Conservation (phyloP, 2,888 invertebrate species). For the Hetaerina titia region DNA sequence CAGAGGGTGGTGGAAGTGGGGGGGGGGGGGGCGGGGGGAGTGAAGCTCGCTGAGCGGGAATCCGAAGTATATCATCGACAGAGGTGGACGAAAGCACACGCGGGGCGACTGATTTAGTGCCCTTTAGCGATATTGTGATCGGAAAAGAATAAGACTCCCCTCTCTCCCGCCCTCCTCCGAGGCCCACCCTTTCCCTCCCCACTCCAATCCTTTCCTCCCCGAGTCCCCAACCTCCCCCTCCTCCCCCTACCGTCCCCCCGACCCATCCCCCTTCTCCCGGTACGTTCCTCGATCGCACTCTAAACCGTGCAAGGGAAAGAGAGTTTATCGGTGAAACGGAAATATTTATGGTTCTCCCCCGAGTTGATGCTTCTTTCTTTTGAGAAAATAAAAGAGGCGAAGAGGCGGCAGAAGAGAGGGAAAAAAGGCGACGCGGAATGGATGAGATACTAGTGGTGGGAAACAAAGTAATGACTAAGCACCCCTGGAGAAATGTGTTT, state of each 20-base stretch:
- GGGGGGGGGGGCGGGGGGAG: not conserved
- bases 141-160: not conserved
- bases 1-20: not conserved
- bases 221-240: not conserved
- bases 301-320: constrained; percentile 5
- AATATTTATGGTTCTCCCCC: not conserved
- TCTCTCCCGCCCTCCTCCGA: not conserved
- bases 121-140: constrained; percentile 17
- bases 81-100: constrained; percentile 17
- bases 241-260: too few relatives aligned
- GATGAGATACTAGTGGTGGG: not conserved
- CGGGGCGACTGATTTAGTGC: not conserved
- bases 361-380: not conserved
- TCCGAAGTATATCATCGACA: constrained; percentile 17
- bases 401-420: not conserved
- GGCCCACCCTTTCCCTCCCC: not conserved
- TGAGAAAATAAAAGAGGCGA: not conserved
- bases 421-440: not conserved
- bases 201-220: not conserved
- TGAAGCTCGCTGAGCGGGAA: not conserved
- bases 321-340: constrained; percentile 35
- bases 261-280: not conserved
- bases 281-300: not conserved
- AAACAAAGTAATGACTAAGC: constrained; percentile 17
- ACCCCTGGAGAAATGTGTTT: not conserved